phyloP scores from a whole-genome alignment of 2,113 vertebrate genomes.

The Mirza zaza region DNA sequence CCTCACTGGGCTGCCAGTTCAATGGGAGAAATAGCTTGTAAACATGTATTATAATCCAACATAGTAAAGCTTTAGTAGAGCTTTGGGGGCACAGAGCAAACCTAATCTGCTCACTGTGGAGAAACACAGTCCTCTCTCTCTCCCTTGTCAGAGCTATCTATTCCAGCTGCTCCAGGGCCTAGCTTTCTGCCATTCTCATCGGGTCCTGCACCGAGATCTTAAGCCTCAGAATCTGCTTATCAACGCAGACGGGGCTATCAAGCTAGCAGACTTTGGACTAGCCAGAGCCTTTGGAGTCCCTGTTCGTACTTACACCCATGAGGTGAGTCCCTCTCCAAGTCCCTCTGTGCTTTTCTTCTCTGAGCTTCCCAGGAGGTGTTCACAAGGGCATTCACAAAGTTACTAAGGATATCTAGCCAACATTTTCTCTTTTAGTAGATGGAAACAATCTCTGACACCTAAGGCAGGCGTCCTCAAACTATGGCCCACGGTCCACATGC shows the following conservation, averaged over 20 bases:
- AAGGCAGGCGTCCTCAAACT: no score
- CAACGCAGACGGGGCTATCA: constrained; percentile 95
- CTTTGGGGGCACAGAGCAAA: constrained; percentile 21
- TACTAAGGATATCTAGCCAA: constrained; percentile 25
- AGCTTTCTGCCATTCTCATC: constrained; percentile 96
- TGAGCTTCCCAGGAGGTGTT: constrained; percentile 20
- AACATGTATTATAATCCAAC: constrained; percentile 20
- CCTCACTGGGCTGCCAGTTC: constrained; percentile 25
- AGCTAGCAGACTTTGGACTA: constrained; percentile 96
- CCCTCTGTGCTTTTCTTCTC: background rate
- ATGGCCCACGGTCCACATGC: no score
- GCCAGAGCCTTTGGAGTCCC: constrained; percentile 96
- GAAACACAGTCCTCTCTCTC: background rate
- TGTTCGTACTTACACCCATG: constrained; percentile 96
- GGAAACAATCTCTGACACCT: background rate
- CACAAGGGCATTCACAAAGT: constrained; percentile 20
- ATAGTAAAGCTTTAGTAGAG: constrained; percentile 4
- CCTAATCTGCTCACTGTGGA: background rate
- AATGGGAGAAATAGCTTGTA: background rate
- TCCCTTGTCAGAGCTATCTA: constrained; percentile 91
- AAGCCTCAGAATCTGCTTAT: constrained; percentile 98
- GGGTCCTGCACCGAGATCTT: constrained; percentile 94
- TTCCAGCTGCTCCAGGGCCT: constrained; percentile 97
- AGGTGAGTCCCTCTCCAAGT: constrained; percentile 84
- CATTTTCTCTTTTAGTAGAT: constrained; percentile 29